These are phyloP conservation scores for Chlorodrepanis virens DNA, from an alignment of 2,113 vertebrate species.

Conservation along the genomic window DNA sequence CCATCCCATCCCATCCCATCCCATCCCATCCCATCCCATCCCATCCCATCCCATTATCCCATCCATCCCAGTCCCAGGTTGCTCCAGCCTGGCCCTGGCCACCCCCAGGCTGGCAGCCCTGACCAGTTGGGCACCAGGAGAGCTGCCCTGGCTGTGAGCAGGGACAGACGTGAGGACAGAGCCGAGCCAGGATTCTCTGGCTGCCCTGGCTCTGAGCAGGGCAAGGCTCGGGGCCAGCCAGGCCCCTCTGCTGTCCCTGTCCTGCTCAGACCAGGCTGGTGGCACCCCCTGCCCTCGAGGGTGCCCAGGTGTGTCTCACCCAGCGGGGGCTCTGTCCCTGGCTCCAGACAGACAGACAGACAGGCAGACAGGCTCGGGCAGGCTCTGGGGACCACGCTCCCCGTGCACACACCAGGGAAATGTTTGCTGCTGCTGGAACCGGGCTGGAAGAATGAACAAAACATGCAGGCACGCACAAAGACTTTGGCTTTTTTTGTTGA, in stretches of 20 bases:
- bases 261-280: rapidly evolving
- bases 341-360: background rate
- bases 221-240: background rate
- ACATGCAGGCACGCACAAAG: background rate
- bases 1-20: background rate
- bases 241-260: background rate
- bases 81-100: background rate
- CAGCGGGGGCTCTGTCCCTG: background rate
- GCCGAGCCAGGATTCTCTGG: rapidly evolving
- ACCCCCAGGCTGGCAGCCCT: background rate
- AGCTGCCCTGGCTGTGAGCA: background rate
- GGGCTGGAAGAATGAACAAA: background rate
- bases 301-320: background rate
- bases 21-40: too few relatives aligned
- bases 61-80: background rate
- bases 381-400: background rate
- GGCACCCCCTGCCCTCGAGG: background rate
- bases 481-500: constrained; percentile 39
- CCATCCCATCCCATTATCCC: too few relatives aligned
- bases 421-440: background rate
- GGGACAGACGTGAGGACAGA: rapidly evolving
- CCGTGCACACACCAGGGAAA: background rate
- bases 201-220: background rate
- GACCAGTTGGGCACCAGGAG: background rate
- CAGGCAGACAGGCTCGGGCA: rapidly evolving